phyloP scores from a whole-genome alignment of 2,797 vertebrate genomes.

The Artibeus jamaicensis region DNA sequence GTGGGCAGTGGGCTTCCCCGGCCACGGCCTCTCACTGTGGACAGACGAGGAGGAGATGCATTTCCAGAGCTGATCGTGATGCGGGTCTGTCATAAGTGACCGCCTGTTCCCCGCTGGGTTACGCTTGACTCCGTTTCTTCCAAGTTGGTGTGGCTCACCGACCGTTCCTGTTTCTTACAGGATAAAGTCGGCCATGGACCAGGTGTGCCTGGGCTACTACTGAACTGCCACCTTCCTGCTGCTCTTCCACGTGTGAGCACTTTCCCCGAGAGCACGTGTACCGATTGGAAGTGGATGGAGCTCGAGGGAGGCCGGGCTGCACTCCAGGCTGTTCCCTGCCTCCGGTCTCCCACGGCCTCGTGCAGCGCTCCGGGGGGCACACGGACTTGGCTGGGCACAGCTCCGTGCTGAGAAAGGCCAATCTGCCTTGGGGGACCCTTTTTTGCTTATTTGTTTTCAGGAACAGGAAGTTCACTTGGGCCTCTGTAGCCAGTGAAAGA shows the following conservation, averaged over 20 bases:
- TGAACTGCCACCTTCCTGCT: slow-evolving; percentile 22
- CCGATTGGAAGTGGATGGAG: slow-evolving; percentile 25
- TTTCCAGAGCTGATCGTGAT: rapidly evolving
- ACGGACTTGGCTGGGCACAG: neutral
- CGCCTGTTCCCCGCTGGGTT: rapidly evolving
- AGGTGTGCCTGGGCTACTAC: slow-evolving; percentile 85
- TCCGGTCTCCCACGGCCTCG: rapidly evolving
- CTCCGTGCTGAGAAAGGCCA: neutral
- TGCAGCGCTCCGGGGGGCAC: neutral
- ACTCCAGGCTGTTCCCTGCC: neutral
- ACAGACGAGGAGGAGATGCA: rapidly evolving
- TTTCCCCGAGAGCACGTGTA: neutral
- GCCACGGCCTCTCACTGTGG: neutral
- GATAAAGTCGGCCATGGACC: slow-evolving; percentile 89
- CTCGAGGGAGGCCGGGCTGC: neutral
- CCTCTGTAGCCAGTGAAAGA: neutral
- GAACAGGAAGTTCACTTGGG: neutral
- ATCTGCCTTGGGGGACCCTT: neutral
- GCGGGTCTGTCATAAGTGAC: rapidly evolving
- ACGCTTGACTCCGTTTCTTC: neutral
- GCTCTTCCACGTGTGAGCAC: slow-evolving; percentile 26
- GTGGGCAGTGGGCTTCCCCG: neutral
- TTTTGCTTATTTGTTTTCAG: neutral
- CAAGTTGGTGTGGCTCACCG: neutral
- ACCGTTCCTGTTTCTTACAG: slow-evolving; percentile 80